Base-by-base conservation (phyloP, 2,113 vertebrate species). In the Epinephelus cyanopodus region DNA sequence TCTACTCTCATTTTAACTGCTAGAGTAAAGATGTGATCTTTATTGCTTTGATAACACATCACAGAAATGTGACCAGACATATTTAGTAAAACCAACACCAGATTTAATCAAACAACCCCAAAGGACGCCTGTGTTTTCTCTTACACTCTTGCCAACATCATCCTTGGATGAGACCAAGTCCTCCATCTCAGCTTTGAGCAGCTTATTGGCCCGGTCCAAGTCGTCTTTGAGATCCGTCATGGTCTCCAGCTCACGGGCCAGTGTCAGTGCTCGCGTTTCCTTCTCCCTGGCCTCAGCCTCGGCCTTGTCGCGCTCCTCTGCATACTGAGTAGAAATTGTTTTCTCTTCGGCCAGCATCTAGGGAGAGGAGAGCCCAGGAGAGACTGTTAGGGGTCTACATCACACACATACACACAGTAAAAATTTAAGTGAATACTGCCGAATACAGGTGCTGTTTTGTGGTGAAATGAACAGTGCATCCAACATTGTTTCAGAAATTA, bases 111-210 rank as follows among this genome's bases (percentile, higher is more conserved):
- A 50, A 48, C 42, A 45, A 8, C 42, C 8, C 42, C 42, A 45
- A 45, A 45, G 2, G 42, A 45, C 2, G 50, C 19, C 29, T 0
- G 2, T 18, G 17, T 50, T 29, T 73, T 0, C 2, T 45, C 98
- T 95, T 96, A 99, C 98, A 0, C 95, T 99, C 92, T 99, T 99
- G 89, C 98, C 98, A 21, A 96, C 97, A 3, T 99, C 98, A 1
- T 99, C 98, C 94, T 99, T 99, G 13, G 98, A 99, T 82, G 97
- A 99, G 91, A 99, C 96, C 86, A 99, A 91, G 84, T 97, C 97
- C 62, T 99, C 97, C 97, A 99, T 99, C 91, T 99, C 98, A 0
- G 96, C 86, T 4, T 97, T 97, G 82, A 99, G 95, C 84, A 96
- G 86, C 85, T 98, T 99, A 84, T 97, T 99, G 84, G 96, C 75